Conservation (phyloP, 2,113 vertebrate genomes). For the Montifringilla adamsi region DNA sequence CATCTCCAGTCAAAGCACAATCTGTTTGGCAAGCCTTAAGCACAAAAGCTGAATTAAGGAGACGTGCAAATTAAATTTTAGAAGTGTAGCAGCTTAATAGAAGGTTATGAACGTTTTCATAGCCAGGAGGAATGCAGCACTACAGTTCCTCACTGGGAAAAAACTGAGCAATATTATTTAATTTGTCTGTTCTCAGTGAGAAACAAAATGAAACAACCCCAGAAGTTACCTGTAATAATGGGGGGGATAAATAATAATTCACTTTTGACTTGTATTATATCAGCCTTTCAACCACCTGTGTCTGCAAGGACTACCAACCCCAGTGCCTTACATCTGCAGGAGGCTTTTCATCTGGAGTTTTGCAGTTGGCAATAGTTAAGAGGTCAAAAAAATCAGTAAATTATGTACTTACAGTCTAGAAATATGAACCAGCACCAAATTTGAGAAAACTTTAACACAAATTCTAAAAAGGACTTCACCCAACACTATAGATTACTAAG, state of each 20-base stretch:
- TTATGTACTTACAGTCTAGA: background rate
- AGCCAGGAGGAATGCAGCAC: background rate
- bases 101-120: background rate
- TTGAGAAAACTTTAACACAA: background rate
- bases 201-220: background rate
- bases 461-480: background rate
- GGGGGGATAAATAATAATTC: background rate
- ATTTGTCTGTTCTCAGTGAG: rapidly evolving
- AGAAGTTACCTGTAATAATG: background rate
- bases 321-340: background rate
- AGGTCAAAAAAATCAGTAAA: background rate
- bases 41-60: background rate
- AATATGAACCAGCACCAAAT: background rate
- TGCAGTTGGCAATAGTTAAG: background rate
- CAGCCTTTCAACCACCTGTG: background rate
- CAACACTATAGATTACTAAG: background rate
- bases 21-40: background rate
- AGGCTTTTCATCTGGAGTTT: background rate
- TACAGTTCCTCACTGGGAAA: background rate
- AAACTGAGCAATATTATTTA: background rate
- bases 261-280: background rate
- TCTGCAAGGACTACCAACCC: background rate
- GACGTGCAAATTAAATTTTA: background rate
- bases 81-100: background rate
- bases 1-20: background rate